These are phyloP conservation scores for Dendrocincla fuliginosa DNA, from an alignment of 2,797 vertebrate species.

Conservation along the genomic window DNA sequence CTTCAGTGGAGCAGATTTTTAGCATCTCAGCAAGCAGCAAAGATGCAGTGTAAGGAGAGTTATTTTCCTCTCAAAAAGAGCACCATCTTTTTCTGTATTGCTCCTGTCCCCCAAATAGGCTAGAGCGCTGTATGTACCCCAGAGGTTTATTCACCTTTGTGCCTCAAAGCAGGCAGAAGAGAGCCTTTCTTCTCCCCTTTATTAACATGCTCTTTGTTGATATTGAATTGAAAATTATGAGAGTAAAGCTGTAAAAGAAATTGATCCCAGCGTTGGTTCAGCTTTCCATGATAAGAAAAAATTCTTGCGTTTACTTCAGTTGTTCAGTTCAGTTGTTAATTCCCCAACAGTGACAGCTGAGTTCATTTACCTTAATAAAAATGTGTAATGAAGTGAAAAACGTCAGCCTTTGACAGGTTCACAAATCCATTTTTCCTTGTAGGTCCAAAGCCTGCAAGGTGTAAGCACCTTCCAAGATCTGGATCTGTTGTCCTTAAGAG, in stretches of 20 bases:
- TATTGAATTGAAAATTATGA: constrained; percentile 22
- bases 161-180: constrained; percentile 69
- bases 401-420: constrained; percentile 24
- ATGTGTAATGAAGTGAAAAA: constrained; percentile 41
- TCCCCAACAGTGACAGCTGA: background rate
- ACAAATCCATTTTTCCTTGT: constrained; percentile 32
- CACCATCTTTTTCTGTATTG: background rate
- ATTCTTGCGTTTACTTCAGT: constrained; percentile 24
- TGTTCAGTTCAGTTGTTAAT: constrained; percentile 36
- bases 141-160: constrained; percentile 64
- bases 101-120: constrained; percentile 17
- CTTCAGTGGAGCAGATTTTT: background rate
- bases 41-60: background rate
- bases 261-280: background rate
- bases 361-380: constrained; percentile 13
- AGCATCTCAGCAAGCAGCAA: constrained; percentile 27
- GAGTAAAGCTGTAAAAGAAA: constrained; percentile 5
- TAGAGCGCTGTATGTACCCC: background rate
- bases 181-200: constrained; percentile 45
- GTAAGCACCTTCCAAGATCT: constrained; percentile 54
- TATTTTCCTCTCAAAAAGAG: constrained; percentile 2
- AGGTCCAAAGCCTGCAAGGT: constrained; percentile 16
- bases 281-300: constrained; percentile 19
- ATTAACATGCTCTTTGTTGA: constrained; percentile 28
- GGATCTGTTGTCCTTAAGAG: constrained; percentile 33